Conservation (phyloP, 2,113 vertebrate genomes). For the Amazona guildingii region DNA sequence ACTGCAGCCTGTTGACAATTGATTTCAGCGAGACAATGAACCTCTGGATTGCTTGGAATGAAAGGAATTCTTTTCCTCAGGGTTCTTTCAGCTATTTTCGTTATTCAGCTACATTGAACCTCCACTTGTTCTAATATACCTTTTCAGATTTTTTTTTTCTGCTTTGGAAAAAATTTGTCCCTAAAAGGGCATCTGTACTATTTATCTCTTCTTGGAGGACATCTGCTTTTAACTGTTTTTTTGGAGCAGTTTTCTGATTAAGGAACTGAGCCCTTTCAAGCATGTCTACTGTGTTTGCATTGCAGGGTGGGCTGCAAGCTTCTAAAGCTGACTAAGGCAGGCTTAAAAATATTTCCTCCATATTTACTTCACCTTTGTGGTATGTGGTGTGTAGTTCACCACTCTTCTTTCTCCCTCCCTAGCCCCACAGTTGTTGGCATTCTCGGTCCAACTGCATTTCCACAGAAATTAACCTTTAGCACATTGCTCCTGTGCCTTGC, state of each 20-base stretch:
- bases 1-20: not conserved
- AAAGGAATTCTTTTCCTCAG: slow-evolving; percentile 54
- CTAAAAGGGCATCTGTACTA: not conserved
- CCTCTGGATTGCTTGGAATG: slow-evolving; percentile 50
- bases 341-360: not conserved
- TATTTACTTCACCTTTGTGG: not conserved
- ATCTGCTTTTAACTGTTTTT: slow-evolving; percentile 18
- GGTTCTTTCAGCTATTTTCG: slow-evolving; percentile 29
- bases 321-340: not conserved
- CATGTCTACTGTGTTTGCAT: not conserved
- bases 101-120: not conserved
- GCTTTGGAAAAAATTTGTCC: not conserved
- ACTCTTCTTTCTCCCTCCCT: rapidly evolving
- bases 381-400: not conserved
- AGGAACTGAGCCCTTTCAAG: not conserved
- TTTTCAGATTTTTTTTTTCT: not conserved
- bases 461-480: not conserved
- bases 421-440: not conserved
- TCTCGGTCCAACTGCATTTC: not conserved
- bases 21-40: slow-evolving; percentile 26
- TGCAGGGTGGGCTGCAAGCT: not conserved
- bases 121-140: not conserved
- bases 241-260: not conserved
- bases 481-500: not conserved
- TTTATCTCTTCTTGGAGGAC: not conserved